Conservation (phyloP, 1,140 invertebrate species). For the Rhynchophorus ferrugineus region DNA sequence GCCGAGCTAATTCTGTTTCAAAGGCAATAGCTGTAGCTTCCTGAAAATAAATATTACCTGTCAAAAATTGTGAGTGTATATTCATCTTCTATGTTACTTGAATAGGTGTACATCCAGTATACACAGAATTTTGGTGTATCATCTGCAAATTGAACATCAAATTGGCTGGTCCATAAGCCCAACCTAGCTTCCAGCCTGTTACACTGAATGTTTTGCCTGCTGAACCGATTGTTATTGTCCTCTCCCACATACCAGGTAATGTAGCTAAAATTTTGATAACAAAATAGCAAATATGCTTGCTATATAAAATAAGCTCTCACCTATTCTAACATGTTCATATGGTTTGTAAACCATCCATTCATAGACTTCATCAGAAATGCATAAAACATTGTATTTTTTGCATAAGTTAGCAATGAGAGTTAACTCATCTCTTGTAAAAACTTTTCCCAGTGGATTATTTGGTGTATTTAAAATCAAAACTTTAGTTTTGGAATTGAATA, state of each 20-base stretch:
- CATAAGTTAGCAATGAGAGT: constrained; percentile 79
- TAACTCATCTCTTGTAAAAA: constrained; percentile 65
- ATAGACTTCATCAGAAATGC: constrained; percentile 95
- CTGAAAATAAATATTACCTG: constrained; percentile 7
- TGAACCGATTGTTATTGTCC: constrained; percentile 94
- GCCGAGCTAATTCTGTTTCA: constrained; percentile 71
- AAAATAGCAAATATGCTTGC: constrained; percentile 58
- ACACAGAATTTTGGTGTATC: constrained; percentile 91
- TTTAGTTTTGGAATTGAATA: constrained; percentile 92
- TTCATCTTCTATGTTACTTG: constrained; percentile 53
- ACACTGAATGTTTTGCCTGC: constrained; percentile 97
- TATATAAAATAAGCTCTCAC: constrained; percentile 28
- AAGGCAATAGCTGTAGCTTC: constrained; percentile 89
- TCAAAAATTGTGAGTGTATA: not conserved
- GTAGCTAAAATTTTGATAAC: constrained; percentile 54
- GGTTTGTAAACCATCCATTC: constrained; percentile 93
- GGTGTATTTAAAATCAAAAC: constrained; percentile 94
- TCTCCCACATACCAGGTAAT: constrained; percentile 93
- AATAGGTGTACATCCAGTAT: constrained; percentile 80
- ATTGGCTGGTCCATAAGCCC: constrained; percentile 82
- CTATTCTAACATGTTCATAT: constrained; percentile 59
- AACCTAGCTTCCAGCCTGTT: constrained; percentile 95
- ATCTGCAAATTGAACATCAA: constrained; percentile 75
- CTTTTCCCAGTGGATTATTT: constrained; percentile 93
- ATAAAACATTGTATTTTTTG: constrained; percentile 86